phyloP scores from a whole-genome alignment of 2,888 invertebrate genomes.

The Alloscopus bannaensis region DNA sequence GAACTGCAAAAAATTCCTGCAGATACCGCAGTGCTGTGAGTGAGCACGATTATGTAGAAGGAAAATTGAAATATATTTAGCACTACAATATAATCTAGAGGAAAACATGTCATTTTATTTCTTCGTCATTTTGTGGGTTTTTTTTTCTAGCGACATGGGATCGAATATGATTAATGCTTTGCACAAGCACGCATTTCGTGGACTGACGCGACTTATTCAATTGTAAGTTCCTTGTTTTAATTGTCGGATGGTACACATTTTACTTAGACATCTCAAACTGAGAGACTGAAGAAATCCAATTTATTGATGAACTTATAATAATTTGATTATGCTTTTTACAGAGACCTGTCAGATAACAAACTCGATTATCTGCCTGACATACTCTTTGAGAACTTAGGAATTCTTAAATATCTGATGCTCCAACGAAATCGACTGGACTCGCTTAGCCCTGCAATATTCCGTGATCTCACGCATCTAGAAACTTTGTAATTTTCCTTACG shows the following conservation, averaged over 20 bases:
- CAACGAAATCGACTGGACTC: constrained; percentile 82
- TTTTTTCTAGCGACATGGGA: constrained; percentile 85
- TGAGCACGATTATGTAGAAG: too few relatives aligned
- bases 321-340: too few relatives aligned
- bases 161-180: constrained; percentile 83
- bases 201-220: constrained; percentile 79
- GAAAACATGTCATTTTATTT: too few relatives aligned
- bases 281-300: not conserved
- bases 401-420: constrained; percentile 81
- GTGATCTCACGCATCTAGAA: constrained; percentile 80
- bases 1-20: constrained; percentile 67
- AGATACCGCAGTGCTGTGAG: constrained; percentile 67
- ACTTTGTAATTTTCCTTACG: constrained; percentile 77
- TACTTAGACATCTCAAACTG: too few relatives aligned
- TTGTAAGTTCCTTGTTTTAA: too few relatives aligned
- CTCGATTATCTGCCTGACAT: constrained; percentile 82
- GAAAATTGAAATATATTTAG: too few relatives aligned
- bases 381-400: constrained; percentile 81
- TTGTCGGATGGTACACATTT: too few relatives aligned
- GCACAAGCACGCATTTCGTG: constrained; percentile 83
- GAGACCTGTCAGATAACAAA: constrained; percentile 84
- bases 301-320: too few relatives aligned
- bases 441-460: constrained; percentile 79
- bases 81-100: too few relatives aligned
- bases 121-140: too few relatives aligned